These are phyloP conservation scores for Drosophila infuscata DNA, from an alignment of 2,888 invertebrate genomes.

Conservation along the genomic window DNA sequence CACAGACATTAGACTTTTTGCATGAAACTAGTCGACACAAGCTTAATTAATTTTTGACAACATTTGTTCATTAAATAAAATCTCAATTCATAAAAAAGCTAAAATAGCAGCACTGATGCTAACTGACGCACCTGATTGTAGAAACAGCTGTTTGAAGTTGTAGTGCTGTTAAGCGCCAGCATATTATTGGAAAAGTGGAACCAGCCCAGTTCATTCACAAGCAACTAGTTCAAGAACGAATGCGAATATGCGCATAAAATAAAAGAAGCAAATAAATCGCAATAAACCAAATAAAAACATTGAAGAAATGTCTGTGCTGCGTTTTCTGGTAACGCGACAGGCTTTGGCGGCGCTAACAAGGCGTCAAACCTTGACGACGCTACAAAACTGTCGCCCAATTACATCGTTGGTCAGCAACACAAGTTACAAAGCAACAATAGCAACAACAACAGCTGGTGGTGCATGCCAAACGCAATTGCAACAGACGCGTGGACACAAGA, in stretches of 20 bases:
- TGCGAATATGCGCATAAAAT: slow-evolving; percentile 31
- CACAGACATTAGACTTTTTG: neutral
- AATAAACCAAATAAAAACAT: slow-evolving; percentile 21
- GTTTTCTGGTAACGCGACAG: slow-evolving; percentile 68
- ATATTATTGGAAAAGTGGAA: slow-evolving; percentile 2
- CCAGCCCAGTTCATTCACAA: neutral
- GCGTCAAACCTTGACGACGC: slow-evolving; percentile 22
- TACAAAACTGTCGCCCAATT: slow-evolving; percentile 36
- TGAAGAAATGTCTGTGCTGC: slow-evolving; percentile 64
- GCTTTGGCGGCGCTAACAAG: slow-evolving; percentile 52
- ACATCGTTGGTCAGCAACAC: slow-evolving; percentile 25
- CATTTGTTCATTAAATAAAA: neutral
- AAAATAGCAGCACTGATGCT: neutral
- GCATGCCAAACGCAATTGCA: slow-evolving; percentile 23
- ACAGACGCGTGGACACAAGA: slow-evolving; percentile 85
- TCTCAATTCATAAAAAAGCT: neutral
- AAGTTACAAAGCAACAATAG: slow-evolving; percentile 16
- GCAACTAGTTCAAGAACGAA: slow-evolving; percentile 14
- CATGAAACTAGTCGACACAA: neutral
- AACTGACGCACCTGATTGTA: neutral
- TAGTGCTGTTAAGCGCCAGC: slow-evolving; percentile 3
- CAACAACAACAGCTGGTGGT: slow-evolving; percentile 10
- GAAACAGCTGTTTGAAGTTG: slow-evolving; percentile 20
- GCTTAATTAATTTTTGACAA: accelerated
- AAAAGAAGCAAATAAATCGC: slow-evolving; percentile 12